Evolutionary conservation across 2,113 vertebrate species (phyloP).

Genomic region (Mixornis gularis): DNA sequence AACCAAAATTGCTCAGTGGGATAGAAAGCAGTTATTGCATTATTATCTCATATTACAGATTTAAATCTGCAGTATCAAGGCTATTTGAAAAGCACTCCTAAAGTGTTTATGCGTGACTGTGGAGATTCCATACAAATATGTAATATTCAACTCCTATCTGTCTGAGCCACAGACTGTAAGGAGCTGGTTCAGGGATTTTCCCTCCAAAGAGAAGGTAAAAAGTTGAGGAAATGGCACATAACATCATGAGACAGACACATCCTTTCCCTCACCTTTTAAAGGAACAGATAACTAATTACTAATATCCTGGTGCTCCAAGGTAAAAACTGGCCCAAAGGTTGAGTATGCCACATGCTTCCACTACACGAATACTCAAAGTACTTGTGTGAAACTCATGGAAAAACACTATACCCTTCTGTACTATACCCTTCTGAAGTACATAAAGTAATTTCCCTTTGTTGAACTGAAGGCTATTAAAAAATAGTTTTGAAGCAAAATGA

Average conservation of each 20-base stretch:
- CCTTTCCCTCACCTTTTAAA: background rate
- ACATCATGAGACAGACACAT: background rate
- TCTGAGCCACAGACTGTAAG: background rate
- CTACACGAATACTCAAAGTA: background rate
- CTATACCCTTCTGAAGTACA: background rate
- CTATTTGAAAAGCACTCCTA: background rate
- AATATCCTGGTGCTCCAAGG: background rate
- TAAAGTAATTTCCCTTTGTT: background rate
- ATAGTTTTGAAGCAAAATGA: background rate
- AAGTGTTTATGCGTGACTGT: background rate
- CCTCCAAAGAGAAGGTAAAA: background rate
- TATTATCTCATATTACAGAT: background rate
- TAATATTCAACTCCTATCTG: background rate
- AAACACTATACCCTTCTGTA: no score
- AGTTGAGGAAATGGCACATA: background rate
- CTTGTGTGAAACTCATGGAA: background rate
- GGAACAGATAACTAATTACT: background rate
- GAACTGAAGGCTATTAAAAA: background rate
- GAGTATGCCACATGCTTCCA: background rate
- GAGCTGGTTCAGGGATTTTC: background rate
- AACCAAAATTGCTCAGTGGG: background rate
- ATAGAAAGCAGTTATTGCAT: background rate
- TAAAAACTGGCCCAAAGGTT: background rate
- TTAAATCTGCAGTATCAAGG: background rate
- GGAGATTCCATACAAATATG: background rate